phyloP scores from a whole-genome alignment of 35 echinoderm and acorn worm genomes.

The Anneissia japonica region DNA sequence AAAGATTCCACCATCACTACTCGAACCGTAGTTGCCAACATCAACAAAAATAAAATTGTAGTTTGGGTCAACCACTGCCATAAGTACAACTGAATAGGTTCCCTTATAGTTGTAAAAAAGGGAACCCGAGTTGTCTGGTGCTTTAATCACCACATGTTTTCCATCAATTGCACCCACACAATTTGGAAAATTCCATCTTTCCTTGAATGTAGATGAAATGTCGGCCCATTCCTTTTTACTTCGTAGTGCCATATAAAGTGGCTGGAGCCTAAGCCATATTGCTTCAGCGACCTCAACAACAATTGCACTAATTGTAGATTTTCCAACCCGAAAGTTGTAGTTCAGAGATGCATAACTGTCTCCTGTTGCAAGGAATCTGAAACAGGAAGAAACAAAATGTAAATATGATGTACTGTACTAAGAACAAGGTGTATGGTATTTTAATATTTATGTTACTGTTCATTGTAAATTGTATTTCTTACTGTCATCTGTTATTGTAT shows the following conservation, averaged over 20 bases:
- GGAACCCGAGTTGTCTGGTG: conserved; percentile 38
- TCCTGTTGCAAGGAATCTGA: not conserved
- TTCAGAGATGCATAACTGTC: not conserved
- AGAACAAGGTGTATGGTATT: too few relatives aligned
- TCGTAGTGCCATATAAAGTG: not conserved
- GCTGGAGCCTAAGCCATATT: conserved; percentile 10
- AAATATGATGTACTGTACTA: too few relatives aligned
- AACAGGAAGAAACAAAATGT: not conserved
- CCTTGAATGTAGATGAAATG: conserved; percentile 26
- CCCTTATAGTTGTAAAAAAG: conserved; percentile 48
- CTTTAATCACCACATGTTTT: conserved; percentile 36
- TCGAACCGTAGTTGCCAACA: conserved; percentile 41
- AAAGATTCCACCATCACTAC: conserved; percentile 48
- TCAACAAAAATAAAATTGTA: conserved; percentile 57
- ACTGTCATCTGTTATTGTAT: too few relatives aligned
- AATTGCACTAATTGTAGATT: not conserved
- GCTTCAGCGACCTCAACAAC: conserved; percentile 3
- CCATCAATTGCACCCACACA: conserved; percentile 76
- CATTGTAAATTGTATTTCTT: too few relatives aligned
- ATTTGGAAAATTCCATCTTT: conserved; percentile 56
- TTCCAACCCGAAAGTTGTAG: not conserved
- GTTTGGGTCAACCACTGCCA: conserved; percentile 32
- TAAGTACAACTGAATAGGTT: conserved; percentile 32
- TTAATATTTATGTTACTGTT: too few relatives aligned
- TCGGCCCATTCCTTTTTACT: conserved; percentile 21